These are phyloP conservation scores for Drosophila formosana DNA, from an alignment of 2,888 invertebrate genomes.

Conservation along the genomic window DNA sequence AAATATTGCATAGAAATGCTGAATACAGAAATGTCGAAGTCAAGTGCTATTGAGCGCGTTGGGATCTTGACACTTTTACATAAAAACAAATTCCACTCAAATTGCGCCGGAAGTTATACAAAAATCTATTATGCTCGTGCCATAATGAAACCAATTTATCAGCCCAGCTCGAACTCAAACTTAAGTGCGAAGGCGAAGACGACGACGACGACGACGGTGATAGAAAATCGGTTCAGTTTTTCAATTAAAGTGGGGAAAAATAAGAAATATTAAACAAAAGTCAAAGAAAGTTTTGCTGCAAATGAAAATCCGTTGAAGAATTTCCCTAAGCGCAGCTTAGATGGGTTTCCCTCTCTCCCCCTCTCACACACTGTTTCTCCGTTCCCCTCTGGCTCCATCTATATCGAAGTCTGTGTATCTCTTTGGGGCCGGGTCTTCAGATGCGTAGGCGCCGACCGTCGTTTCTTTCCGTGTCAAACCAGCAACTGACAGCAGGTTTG, in stretches of 20 bases:
- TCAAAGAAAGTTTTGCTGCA: conserved; percentile 68
- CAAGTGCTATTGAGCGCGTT: conserved; percentile 65
- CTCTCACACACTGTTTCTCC: conserved; percentile 4
- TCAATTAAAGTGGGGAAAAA: conserved; percentile 63
- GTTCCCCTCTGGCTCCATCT: conserved; percentile 10
- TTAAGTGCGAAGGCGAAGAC: conserved; percentile 26
- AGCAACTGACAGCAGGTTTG: conserved; percentile 81
- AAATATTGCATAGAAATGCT: conserved; percentile 14
- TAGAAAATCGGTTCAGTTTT: conserved; percentile 62
- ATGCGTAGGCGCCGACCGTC: conserved; percentile 77
- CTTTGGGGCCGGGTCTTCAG: conserved; percentile 48
- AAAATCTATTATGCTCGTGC: conserved; percentile 67
- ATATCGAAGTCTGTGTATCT: conserved; percentile 3
- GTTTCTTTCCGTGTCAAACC: conserved; percentile 77
- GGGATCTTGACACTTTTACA: conserved; percentile 61
- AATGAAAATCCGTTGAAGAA: conserved; percentile 79
- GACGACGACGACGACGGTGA: conserved; percentile 7
- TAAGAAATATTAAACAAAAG: conserved; percentile 63
- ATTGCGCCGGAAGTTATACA: conserved; percentile 66
- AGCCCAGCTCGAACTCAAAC: conserved; percentile 12
- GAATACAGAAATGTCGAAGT: conserved; percentile 50
- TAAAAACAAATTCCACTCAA: conserved; percentile 45
- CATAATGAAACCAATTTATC: conserved; percentile 75
- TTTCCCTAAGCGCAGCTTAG: conserved; percentile 78
- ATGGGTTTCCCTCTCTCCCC: conserved; percentile 27